Base-by-base conservation (phyloP, 2,888 invertebrate genomes). In the Psococerastis gibbosa region DNA sequence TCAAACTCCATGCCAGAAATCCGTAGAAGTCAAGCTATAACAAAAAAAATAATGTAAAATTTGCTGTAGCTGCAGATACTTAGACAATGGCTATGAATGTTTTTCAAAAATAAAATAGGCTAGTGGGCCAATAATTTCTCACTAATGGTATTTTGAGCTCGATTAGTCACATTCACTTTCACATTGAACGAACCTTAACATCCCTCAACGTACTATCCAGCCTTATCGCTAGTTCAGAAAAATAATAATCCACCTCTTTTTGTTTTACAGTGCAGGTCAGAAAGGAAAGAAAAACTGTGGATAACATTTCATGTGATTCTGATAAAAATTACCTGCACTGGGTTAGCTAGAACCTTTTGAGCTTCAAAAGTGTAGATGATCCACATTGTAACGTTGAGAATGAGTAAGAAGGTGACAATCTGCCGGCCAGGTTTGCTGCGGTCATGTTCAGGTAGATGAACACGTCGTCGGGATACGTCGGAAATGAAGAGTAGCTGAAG, bases 311-410 rank as follows among this genome's bases (percentile, higher is more conserved):
- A 20, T 11, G 15, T 34, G 18, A 9, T 11, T 42, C 16, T 23
- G n/a, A 27, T 2, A n/a, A n/a, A n/a, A n/a, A n/a, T 65, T 60
- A 82, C 85, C 57, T 67, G 67, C 17, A 68, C 63, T 51, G 91
- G 91, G 66, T 91, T 89, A 52, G 85, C 85, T 55, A 82, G 77
- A 48, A 91, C 88, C 65, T 91, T 89, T 64, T 88, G 87, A 52
- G 83, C 84, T 65, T 92, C 91, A 58, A 94, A 89, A 32, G 91
- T 91, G 64, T 89, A 88, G 56, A 92, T 85, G 51, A 89, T 79
- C 82, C 92, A 94, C 81, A 94, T 84, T 54, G 92, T 89, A 53
- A 94, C 80, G 63, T 94, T 94, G 65, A 87, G 87, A 59, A 94
- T 89, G 48, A 94, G 73, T 48, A 94, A 69, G 69, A 94, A 92